These are phyloP conservation scores for Eilema sororculum DNA, from an alignment of 2,888 invertebrate genomes.

Conservation along the genomic window DNA sequence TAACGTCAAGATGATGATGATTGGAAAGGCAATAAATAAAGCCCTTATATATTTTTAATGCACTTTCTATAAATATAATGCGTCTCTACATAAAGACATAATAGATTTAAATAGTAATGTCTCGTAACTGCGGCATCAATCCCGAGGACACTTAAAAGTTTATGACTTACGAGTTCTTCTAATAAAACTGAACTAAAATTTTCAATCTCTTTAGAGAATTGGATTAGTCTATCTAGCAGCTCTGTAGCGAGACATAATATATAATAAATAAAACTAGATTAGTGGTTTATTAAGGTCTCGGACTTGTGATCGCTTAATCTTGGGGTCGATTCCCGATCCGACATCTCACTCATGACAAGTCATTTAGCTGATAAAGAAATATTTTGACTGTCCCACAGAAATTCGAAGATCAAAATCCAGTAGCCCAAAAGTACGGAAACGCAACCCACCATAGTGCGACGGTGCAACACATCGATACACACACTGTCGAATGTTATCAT, in stretches of 20 bases:
- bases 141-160: background rate
- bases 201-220: conserved; percentile 5
- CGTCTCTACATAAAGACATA: background rate
- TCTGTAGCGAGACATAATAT: too few species aligned
- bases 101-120: background rate
- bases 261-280: background rate
- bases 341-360: too few species aligned
- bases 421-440: too few species aligned
- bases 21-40: background rate
- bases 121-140: background rate
- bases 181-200: background rate
- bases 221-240: background rate
- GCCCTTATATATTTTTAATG: background rate
- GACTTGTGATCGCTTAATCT: too few species aligned
- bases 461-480: too few species aligned
- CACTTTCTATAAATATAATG: background rate
- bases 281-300: too few species aligned
- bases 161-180: background rate
- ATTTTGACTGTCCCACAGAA: too few species aligned
- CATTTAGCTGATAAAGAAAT: too few species aligned
- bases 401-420: too few species aligned
- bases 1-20: background rate
- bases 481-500: too few species aligned
- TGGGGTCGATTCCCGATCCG: too few species aligned
- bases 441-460: too few species aligned